Evolutionary conservation across 2,113 vertebrate species (phyloP).

Genomic region (Rafetus swinhoei): DNA sequence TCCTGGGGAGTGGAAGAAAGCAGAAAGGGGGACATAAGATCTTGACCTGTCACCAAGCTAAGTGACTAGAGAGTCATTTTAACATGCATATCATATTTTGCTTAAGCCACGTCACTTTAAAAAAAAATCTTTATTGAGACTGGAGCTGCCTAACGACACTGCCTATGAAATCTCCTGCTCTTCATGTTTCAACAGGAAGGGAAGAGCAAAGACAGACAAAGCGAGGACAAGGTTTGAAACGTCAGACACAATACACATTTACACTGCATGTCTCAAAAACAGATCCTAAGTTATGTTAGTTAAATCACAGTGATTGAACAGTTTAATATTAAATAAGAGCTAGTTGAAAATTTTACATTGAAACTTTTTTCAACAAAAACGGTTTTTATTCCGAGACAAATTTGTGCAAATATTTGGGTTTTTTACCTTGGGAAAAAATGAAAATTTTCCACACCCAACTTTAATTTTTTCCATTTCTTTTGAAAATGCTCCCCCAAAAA

Average conservation of each 20-base stretch:
- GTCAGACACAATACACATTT: not conserved
- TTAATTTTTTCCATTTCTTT: not conserved
- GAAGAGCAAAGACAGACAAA: not conserved
- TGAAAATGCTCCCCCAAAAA: not conserved
- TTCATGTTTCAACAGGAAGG: not conserved
- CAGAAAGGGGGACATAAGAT: not conserved
- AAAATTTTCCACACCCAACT: not conserved
- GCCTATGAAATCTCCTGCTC: not conserved
- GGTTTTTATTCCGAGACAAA: not conserved
- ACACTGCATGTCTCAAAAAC: not conserved
- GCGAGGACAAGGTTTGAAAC: not conserved
- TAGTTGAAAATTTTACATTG: not conserved
- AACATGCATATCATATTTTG: not conserved
- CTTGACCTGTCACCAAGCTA: not conserved
- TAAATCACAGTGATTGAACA: not conserved
- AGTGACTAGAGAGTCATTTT: not conserved
- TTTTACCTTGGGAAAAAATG: not conserved
- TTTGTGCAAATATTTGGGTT: not conserved
- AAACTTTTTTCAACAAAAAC: not conserved
- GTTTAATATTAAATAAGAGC: no score
- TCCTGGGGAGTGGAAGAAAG: not conserved
- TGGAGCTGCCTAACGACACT: not conserved
- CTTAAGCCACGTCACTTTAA: not conserved
- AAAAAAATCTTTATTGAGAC: not conserved
- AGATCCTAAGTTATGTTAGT: not conserved